Evolutionary conservation across 2,797 vertebrate species (phyloP).

Genomic region (Sebastolobus altivelis): DNA sequence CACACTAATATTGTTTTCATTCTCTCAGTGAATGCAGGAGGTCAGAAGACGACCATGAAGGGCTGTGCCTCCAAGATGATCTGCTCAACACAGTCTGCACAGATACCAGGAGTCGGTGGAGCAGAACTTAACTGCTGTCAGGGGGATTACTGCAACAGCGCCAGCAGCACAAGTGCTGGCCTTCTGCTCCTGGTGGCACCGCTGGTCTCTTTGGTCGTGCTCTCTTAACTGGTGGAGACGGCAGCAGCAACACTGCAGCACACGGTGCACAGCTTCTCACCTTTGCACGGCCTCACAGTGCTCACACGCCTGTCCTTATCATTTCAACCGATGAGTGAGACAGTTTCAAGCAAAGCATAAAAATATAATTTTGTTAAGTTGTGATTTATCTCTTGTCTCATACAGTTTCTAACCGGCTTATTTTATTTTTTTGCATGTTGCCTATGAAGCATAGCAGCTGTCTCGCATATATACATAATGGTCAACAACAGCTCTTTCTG

Average conservation of each 20-base stretch:
- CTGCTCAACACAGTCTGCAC: fast-evolving
- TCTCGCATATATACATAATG: not conserved
- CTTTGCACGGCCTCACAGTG: not conserved
- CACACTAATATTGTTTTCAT: not conserved
- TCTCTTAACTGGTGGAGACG: constrained; percentile 17
- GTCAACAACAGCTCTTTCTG: not conserved
- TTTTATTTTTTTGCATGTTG: not conserved
- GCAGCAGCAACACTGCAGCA: not conserved
- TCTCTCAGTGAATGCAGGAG: not conserved
- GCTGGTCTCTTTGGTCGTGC: constrained; percentile 34
- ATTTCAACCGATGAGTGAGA: not conserved
- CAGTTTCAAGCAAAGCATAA: not conserved
- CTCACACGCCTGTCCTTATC: not conserved
- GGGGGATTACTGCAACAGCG: constrained; percentile 66
- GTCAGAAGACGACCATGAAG: not conserved
- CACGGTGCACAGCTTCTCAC: not conserved
- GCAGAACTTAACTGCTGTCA: constrained; percentile 46
- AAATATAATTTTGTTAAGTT: not conserved
- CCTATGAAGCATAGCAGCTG: not conserved
- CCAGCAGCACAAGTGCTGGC: constrained; percentile 9
- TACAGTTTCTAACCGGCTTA: not conserved
- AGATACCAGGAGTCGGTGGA: fast-evolving
- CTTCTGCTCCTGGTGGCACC: constrained; percentile 56
- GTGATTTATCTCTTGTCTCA: not conserved
- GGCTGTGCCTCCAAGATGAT: constrained; percentile 59